Base-by-base conservation (phyloP, 1,140 invertebrate species). In the Paraescarpia echinospica region DNA sequence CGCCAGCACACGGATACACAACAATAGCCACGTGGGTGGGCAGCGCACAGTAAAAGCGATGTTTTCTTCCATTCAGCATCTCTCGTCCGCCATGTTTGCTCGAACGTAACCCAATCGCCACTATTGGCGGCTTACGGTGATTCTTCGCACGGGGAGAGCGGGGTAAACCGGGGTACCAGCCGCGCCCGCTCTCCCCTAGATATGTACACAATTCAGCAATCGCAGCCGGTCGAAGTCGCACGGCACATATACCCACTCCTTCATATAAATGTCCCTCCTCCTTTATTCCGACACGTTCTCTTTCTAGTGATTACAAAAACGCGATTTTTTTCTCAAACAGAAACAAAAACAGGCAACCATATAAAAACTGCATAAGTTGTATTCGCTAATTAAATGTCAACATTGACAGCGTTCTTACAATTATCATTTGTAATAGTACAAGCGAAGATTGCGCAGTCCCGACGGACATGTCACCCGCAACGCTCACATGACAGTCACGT, bases 281-380 rank as follows among this genome's bases (percentile, higher is more conserved):
- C 59, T 77, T 77, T 27, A 77, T 22, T 77, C 59, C 59, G 59
- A 77, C 59, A 77, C 59, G 59, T 77, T 77, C 59, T 77, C 59
- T 22, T 77, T 77, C 59, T 77, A 77, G 59, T 77, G 59, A 77
- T 77, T 77, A 77, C 59, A 77, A 77, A 77, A 77, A 77, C 59
- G 59, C 12, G 12, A 27, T 22, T 77, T 77, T 77, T 77, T 41
- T 77, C 27, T 77, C 59, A 77, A 77, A 77, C 59, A 77, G 59
- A 77, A 77, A 77, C 59, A 77, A 77, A 41, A 77, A 77, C 59
- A 77, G 59, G 59, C 59, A 77, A 77, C 59, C 59, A 77, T 77
- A 77, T 77, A 77, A 77, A 77, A 77, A 77, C 59, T 77, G 59
- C 59, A 77, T 77, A 77, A 77, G 22, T 77, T 77, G 59, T 77